Conservation (phyloP, 2,113 vertebrate genomes). For the human region GRCh38 chr9:70289501-70290000, state of each 20-base stretch:
- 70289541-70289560: background rate
- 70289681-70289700: background rate
- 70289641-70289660: background rate
- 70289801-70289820: background rate
- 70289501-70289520: background rate
- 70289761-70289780: slow-evolving; percentile 2
- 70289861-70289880: background rate
- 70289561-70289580: background rate
- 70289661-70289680: background rate
- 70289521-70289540: background rate
- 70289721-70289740: background rate
- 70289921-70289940: background rate
- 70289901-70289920: background rate
- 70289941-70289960: background rate
- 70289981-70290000: background rate
- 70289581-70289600: background rate
- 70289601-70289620: background rate
- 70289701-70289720: background rate
- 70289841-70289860: background rate
- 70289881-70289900: background rate
- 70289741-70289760: background rate
- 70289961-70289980: background rate
- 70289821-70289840: background rate
- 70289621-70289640: background rate
- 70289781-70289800: background rate